Evolutionary conservation across 2,113 vertebrate genomes (phyloP), one percentile per base, ranked within the genome.

Genomic region (Prionailurus viverrinus): DNA sequence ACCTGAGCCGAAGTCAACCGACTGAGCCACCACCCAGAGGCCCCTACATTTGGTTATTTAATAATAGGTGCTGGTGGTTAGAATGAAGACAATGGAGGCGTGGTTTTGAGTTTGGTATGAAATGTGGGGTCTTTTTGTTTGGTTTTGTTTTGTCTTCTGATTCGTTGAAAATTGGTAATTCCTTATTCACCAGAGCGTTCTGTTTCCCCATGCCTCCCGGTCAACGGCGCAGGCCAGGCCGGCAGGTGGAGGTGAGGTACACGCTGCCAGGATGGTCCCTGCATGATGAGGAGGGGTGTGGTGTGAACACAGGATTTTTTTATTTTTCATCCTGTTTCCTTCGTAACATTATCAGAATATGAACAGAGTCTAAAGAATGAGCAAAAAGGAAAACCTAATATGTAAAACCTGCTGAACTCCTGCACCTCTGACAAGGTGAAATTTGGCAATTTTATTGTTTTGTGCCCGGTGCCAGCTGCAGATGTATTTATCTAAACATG

Each of bases 311-410:
- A 82, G 53, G 48, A 7, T 36, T 66, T 51, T 51, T 25, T 61
- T 19, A 71, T 16, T 39, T 53, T n/a, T 12, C 7, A 8, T 14
- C 2, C 4, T 5, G 0, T 55, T 94, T 87, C 27, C 69, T 81
- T 92, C 7, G 36, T 63, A 80, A 87, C 25, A 13, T 76, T n/a
- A 29, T 93, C 73, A 84, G 55, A 92, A 87, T 85, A 76, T 89
- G 78, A 92, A 73, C 66, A 68, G 5, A 58, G 7, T 45, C 51
- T 80, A n/a, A 96, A 65, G 89, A 96, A 94, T 48, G 81, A 84
- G 58, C 85, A 94, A 79, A 76, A 23, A 45, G 81, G 66, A 74
- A 25, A 29, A 27, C 76, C 21, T 66, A 73, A 61, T 76, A 27
- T 66, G 86, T 53, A 68, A 87, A 80, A 41, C 55, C 76, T 80